These are phyloP conservation scores for Irena cyanogastra DNA, from an alignment of 2,113 vertebrate species.

Conservation along the genomic window DNA sequence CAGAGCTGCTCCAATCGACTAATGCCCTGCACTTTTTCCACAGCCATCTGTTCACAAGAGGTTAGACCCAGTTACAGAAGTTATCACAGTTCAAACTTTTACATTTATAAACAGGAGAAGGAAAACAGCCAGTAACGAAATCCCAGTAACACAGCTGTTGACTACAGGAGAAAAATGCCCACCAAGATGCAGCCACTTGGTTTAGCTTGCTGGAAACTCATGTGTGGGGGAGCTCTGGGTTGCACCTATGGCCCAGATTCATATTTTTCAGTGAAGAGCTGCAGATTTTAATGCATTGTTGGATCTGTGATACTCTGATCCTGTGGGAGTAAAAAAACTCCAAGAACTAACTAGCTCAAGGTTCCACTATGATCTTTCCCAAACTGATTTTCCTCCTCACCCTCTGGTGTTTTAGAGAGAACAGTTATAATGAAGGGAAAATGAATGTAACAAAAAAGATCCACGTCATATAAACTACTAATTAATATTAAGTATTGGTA, in stretches of 20 bases:
- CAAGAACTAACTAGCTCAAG: background rate
- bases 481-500: background rate
- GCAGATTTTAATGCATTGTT: background rate
- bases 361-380: background rate
- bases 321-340: background rate
- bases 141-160: background rate
- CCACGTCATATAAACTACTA: no score
- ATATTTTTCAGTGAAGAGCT: background rate
- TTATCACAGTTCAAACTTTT: background rate
- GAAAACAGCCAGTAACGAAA: background rate
- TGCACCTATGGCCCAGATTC: background rate
- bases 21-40: constrained; percentile 96
- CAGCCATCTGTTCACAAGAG: constrained; percentile 83
- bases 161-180: background rate
- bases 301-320: background rate
- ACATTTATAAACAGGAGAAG: background rate
- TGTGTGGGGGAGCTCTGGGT: fast-evolving
- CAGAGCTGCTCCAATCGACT: constrained; percentile 95
- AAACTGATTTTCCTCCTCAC: background rate
- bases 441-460: background rate
- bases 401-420: background rate
- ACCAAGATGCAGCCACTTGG: background rate
- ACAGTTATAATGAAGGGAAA: background rate
- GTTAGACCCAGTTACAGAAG: background rate
- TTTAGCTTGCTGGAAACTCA: background rate